Evolutionary conservation across 2,888 invertebrate genomes (phyloP).

Genomic region (Oithona nana): DNA sequence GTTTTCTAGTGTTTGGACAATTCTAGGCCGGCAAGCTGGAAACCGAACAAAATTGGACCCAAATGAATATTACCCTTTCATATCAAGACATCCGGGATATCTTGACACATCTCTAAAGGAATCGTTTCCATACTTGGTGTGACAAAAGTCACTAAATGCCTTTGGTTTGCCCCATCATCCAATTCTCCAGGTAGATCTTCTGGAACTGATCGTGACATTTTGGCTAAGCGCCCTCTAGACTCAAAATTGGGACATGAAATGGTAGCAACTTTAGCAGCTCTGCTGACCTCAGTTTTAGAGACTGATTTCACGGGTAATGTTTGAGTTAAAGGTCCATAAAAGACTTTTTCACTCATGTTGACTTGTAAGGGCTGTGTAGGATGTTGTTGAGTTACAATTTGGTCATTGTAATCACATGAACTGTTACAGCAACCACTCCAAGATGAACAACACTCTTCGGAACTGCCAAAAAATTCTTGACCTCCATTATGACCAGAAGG

Average conservation of each 20-base stretch:
- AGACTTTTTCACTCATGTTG: neutral
- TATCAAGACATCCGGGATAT: slow-evolving; percentile 5
- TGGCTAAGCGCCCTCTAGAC: neutral
- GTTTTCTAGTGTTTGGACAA: too few relatives aligned
- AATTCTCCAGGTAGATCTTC: neutral
- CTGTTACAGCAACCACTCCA: neutral
- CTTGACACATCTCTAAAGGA: slow-evolving; percentile 9
- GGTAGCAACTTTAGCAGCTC: neutral
- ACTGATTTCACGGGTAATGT: neutral
- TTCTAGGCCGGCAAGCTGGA: too few relatives aligned
- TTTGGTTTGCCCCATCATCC: neutral
- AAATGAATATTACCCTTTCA: too few relatives aligned
- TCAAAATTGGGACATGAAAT: neutral
- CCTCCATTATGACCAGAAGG: neutral
- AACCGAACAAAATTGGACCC: neutral
- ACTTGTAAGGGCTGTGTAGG: neutral
- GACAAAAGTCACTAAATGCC: slow-evolving; percentile 4
- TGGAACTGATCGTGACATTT: neutral
- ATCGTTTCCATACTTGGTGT: slow-evolving; percentile 4
- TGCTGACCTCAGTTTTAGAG: neutral
- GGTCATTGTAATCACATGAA: neutral
- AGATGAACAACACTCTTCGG: neutral
- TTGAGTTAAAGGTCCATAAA: neutral
- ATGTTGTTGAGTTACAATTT: neutral
- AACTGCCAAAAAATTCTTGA: neutral